Percentiles rank a stretch among this genome's conserved stretches.
phyloP scores from a whole-genome alignment of 2,797 vertebrate species.

The Geotrypetes seraphini region DNA sequence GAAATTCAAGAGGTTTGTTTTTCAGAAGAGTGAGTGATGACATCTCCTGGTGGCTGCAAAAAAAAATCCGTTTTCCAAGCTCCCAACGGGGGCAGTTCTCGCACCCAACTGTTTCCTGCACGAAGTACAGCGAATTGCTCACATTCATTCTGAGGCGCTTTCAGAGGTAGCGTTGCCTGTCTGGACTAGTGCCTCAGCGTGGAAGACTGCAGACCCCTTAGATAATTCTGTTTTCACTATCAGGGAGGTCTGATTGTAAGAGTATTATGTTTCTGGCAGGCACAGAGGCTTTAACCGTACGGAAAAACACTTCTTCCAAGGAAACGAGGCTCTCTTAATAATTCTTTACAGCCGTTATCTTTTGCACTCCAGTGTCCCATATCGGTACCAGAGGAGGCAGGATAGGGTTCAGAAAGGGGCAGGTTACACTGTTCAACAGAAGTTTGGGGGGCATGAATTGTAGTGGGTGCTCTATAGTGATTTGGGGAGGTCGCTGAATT shows the following conservation, averaged over 20 bases:
- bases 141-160: neutral
- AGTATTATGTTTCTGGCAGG: slow-evolving; percentile 17
- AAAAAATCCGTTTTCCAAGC: too few species aligned
- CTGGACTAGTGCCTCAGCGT: neutral
- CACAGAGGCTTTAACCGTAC: fast-evolving
- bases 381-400: neutral
- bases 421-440: fast-evolving
- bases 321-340: too few species aligned
- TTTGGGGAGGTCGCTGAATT: too few species aligned
- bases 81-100: too few species aligned
- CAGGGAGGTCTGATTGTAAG: slow-evolving; percentile 6
- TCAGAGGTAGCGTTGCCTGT: neutral
- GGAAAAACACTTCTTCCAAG: neutral
- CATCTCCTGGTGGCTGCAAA: too few species aligned
- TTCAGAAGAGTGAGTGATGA: too few species aligned
- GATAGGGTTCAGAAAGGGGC: neutral
- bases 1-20: too few species aligned
- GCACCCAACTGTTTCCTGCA: too few species aligned
- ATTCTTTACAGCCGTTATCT: slow-evolving; percentile 18
- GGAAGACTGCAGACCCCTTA: neutral
- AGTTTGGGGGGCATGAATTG: too few species aligned
- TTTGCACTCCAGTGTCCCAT: neutral
- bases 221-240: neutral
- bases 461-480: too few species aligned
- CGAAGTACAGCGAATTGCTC: neutral